These are phyloP conservation scores for Drusus annulatus DNA, from an alignment of 1,140 invertebrate genomes.

Conservation along the genomic window DNA sequence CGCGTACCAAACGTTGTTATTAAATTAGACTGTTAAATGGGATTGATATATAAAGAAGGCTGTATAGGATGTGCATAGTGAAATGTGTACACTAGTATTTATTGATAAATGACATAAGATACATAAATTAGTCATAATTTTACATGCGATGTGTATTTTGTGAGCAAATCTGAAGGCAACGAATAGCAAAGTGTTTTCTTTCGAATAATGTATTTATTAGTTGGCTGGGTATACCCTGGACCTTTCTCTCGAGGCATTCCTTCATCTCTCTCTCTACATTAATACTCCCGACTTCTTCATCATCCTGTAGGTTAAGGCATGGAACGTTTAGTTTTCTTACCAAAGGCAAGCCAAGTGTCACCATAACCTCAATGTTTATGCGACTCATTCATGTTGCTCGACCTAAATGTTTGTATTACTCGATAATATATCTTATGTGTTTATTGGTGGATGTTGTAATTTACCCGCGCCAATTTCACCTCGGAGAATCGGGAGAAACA, in stretches of 20 bases:
- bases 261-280: conserved; percentile 36
- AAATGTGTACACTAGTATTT: conserved; percentile 49
- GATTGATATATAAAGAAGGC: conserved; percentile 58
- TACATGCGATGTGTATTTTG: conserved; percentile 31
- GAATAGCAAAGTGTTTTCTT: conserved; percentile 15
- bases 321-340: neutral
- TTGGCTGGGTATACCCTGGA: neutral
- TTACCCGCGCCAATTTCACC: neutral
- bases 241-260: conserved; percentile 50
- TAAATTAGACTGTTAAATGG: conserved; percentile 56
- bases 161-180: conserved; percentile 32
- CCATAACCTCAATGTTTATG: conserved; percentile 28
- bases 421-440: conserved; percentile 30
- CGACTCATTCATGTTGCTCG: conserved; percentile 18
- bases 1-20: conserved; percentile 47
- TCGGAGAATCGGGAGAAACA: neutral
- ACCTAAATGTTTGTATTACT: conserved; percentile 32
- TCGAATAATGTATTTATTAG: neutral
- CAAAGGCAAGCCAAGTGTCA: neutral
- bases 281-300: conserved; percentile 44
- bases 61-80: conserved; percentile 56
- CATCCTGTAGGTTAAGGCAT: conserved; percentile 49
- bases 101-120: conserved; percentile 36
- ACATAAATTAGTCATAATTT: conserved; percentile 38
- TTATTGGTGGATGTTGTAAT: conserved; percentile 31